Evolutionary conservation across 2,797 vertebrate species (phyloP).

Genomic region (Orestias chungarensis): DNA sequence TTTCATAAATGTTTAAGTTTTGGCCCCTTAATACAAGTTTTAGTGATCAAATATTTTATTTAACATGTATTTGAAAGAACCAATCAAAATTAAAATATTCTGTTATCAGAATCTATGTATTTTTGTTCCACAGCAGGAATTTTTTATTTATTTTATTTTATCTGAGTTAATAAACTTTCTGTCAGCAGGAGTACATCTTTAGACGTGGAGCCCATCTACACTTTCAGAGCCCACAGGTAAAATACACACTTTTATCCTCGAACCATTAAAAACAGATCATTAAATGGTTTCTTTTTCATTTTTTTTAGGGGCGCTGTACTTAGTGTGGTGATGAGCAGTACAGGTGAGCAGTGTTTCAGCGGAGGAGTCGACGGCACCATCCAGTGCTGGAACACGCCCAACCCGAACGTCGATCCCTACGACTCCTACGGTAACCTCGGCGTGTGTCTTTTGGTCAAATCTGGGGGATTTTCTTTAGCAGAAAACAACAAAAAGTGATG

Average conservation of each 20-base stretch:
- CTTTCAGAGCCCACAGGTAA: slow-evolving; percentile 97
- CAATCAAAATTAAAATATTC: not conserved
- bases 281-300: not conserved
- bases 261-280: not conserved
- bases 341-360: slow-evolving; percentile 96
- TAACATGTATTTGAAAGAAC: not conserved
- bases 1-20: not conserved
- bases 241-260: not conserved
- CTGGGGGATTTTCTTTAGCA: not conserved
- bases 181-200: slow-evolving; percentile 90
- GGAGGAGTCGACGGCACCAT: slow-evolving; percentile 94
- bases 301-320: slow-evolving; percentile 89
- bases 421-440: slow-evolving; percentile 89
- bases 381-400: slow-evolving; percentile 97
- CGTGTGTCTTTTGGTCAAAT: rapidly evolving
- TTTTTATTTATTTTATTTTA: not conserved
- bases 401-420: slow-evolving; percentile 95
- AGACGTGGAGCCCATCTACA: slow-evolving; percentile 98
- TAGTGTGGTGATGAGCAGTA: slow-evolving; percentile 95
- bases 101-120: not conserved
- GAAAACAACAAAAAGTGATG: not conserved
- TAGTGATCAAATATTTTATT: not conserved
- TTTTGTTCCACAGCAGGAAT: not conserved
- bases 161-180: slow-evolving; percentile 19
- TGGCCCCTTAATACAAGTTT: not conserved